phyloP scores from a whole-genome alignment of 1,140 invertebrate genomes.

The Cydia fagiglandana region DNA sequence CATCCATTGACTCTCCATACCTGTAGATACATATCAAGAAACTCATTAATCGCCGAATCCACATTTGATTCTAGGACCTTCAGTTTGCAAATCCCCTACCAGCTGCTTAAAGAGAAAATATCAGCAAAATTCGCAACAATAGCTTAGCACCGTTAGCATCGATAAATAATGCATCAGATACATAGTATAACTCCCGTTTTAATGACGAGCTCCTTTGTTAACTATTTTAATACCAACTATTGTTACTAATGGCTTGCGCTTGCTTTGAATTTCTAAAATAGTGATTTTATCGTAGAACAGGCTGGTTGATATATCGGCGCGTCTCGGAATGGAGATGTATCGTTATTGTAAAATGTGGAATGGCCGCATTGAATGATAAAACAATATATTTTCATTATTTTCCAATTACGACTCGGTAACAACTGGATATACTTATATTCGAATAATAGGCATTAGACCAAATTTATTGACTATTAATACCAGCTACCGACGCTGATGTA shows the following conservation, averaged over 20 bases:
- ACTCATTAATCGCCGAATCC: neutral
- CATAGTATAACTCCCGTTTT: conserved; percentile 33
- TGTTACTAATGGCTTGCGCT: conserved; percentile 26
- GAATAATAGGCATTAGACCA: too few species aligned
- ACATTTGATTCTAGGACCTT: neutral
- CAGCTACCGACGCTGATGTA: neutral
- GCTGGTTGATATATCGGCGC: neutral
- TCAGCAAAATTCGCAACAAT: conserved; percentile 12
- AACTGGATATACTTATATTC: too few species aligned
- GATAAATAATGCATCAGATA: conserved; percentile 51
- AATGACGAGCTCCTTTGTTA: conserved; percentile 47
- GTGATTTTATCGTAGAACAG: conserved; percentile 19
- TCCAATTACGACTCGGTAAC: neutral
- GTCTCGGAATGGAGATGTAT: neutral
- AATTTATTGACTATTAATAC: neutral
- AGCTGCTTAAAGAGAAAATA: neutral
- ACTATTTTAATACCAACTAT: conserved; percentile 32
- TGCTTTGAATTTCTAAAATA: conserved; percentile 31
- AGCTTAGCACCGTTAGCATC: conserved; percentile 38
- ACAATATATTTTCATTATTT: neutral
- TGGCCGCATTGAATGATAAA: neutral
- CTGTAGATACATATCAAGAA: too few species aligned
- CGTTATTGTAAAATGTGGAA: neutral
- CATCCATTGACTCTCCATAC: too few species aligned
- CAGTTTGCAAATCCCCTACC: neutral